Evolutionary conservation across 2,113 vertebrate species (phyloP).

Genomic region (Pterocles gutturalis): DNA sequence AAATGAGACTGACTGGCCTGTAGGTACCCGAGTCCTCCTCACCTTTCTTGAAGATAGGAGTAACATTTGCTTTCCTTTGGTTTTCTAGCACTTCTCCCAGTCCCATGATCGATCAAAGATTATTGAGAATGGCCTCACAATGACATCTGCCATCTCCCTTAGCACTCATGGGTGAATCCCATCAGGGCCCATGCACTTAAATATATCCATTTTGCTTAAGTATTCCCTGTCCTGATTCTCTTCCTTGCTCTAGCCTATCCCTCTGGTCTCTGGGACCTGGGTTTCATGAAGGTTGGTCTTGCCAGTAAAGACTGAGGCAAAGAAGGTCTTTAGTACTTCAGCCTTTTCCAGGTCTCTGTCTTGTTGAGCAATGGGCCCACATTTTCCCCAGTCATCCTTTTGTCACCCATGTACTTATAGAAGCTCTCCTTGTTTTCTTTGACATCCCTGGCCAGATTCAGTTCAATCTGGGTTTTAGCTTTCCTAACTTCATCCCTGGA

Average conservation of each 20-base stretch:
- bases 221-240: not conserved
- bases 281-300: not conserved
- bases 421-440: not conserved
- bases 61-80: too few relatives aligned
- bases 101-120: too few relatives aligned
- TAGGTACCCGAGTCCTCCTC: too few relatives aligned
- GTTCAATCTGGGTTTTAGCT: not conserved
- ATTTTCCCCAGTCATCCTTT: not conserved
- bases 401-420: not conserved
- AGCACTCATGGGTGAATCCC: not conserved
- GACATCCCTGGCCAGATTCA: not conserved
- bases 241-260: not conserved
- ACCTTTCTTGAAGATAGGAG: too few relatives aligned
- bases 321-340: not conserved
- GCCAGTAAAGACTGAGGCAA: not conserved
- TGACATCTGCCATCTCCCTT: not conserved
- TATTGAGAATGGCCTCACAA: not conserved
- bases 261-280: not conserved
- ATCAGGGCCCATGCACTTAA: not conserved
- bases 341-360: too few relatives aligned
- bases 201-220: not conserved
- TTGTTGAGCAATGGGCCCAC: not conserved
- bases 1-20: too few relatives aligned
- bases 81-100: too few relatives aligned
- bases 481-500: not conserved